Evolutionary conservation across 2,113 vertebrate species (phyloP).

Genomic region (Pantherophis guttatus): DNA sequence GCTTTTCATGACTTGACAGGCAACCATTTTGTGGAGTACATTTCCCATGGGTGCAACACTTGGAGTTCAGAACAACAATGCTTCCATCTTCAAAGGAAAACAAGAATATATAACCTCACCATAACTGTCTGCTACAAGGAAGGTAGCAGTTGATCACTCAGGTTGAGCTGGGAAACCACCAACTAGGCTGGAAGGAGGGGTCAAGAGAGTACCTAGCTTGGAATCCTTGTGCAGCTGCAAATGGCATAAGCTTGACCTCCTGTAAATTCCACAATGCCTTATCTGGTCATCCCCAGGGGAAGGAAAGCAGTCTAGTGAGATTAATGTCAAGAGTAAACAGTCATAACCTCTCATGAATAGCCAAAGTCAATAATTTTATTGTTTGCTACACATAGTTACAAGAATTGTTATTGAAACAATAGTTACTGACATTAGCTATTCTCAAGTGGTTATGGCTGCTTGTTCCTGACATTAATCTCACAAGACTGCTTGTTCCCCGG

Average conservation of each 20-base stretch:
- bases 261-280: not conserved
- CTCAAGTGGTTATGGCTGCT: not conserved
- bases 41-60: not conserved
- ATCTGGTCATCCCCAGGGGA: not conserved
- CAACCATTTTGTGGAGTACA: not conserved
- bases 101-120: not conserved
- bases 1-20: not conserved
- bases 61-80: not conserved
- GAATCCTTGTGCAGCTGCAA: not conserved
- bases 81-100: not conserved
- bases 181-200: not conserved
- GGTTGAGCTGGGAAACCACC: not conserved
- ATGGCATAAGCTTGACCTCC: not conserved
- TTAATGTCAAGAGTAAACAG: not conserved
- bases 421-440: not conserved
- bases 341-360: not conserved
- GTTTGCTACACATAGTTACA: not conserved
- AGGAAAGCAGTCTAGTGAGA: not conserved
- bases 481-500: not conserved
- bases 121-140: constrained; percentile 9
- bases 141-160: constrained; percentile 5
- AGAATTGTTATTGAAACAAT: not conserved
- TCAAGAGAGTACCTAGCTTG: not conserved
- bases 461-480: not conserved
- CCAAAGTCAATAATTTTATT: not conserved